Evolutionary conservation across 2,113 vertebrate species (phyloP).

Genomic region (Morone chrysops): DNA sequence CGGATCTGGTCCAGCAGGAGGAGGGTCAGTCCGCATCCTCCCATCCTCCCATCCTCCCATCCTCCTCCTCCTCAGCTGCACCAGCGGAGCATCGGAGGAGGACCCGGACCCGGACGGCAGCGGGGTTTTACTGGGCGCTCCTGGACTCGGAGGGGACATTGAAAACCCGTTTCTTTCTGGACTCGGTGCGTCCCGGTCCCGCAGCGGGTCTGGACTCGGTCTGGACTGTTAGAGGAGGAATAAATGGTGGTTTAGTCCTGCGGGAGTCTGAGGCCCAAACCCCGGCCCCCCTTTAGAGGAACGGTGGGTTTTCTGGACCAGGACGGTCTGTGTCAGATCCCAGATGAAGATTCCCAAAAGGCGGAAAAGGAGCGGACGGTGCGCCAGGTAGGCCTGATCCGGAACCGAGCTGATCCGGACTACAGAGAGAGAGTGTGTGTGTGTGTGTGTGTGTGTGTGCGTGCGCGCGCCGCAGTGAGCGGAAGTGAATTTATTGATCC

Average conservation of each 20-base stretch:
- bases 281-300: slow-evolving; percentile 55
- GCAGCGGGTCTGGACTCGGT: slow-evolving; percentile 12
- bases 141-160: background rate
- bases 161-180: background rate
- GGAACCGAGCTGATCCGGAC: slow-evolving; percentile 26
- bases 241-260: slow-evolving; percentile 57
- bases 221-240: slow-evolving; percentile 14
- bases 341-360: slow-evolving; percentile 87
- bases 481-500: background rate
- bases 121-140: background rate
- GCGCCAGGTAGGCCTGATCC: slow-evolving; percentile 81
- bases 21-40: slow-evolving; percentile 40
- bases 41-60: slow-evolving; percentile 1
- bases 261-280: slow-evolving; percentile 52
- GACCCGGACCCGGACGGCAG: slow-evolving; percentile 41
- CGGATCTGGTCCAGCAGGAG: slow-evolving; percentile 43
- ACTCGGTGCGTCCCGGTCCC: background rate
- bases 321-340: slow-evolving; percentile 75
- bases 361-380: slow-evolving; percentile 83
- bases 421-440: background rate
- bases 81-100: slow-evolving; percentile 37
- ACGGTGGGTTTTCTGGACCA: slow-evolving; percentile 76
- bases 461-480: slow-evolving; percentile 26
- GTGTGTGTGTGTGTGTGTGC: slow-evolving; percentile 12
- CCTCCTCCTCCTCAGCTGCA: slow-evolving; percentile 34